phyloP scores from a whole-genome alignment of 1,140 invertebrate species.

The Dinoponera quadriceps region DNA sequence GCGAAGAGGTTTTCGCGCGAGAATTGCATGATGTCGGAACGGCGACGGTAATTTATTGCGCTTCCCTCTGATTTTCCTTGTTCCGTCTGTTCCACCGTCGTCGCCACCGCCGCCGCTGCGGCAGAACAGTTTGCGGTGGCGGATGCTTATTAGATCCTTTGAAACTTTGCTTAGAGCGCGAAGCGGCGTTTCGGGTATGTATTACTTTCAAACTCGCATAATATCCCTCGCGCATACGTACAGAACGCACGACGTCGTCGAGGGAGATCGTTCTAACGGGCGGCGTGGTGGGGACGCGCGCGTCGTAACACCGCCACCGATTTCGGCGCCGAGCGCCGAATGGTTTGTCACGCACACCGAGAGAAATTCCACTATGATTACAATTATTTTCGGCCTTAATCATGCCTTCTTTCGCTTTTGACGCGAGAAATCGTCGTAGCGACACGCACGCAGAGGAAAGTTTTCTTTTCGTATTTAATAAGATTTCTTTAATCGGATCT shows the following conservation, averaged over 20 bases:
- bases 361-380: too few relatives aligned
- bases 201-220: constrained; percentile 33
- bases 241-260: not conserved
- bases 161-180: constrained; percentile 28
- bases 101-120: not conserved
- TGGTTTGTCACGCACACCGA: too few relatives aligned
- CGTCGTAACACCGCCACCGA: not conserved
- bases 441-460: too few relatives aligned
- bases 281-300: not conserved
- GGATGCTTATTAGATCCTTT: constrained; percentile 52
- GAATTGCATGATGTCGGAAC: constrained; percentile 14
- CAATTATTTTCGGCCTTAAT: too few relatives aligned
- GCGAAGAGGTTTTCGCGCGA: not conserved
- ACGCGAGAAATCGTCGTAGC: too few relatives aligned
- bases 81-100: not conserved
- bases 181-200: constrained; percentile 12
- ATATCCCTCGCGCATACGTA: not conserved
- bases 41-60: constrained; percentile 24
- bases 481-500: too few relatives aligned
- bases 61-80: constrained; percentile 33
- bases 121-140: constrained; percentile 6
- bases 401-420: too few relatives aligned
- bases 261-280: not conserved
- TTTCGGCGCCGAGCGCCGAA: not conserved
- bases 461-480: too few relatives aligned